Evolutionary conservation across 2,888 invertebrate species (phyloP), one percentile per base, ranked within the genome.

Genomic region (Drosophila ezoana): DNA sequence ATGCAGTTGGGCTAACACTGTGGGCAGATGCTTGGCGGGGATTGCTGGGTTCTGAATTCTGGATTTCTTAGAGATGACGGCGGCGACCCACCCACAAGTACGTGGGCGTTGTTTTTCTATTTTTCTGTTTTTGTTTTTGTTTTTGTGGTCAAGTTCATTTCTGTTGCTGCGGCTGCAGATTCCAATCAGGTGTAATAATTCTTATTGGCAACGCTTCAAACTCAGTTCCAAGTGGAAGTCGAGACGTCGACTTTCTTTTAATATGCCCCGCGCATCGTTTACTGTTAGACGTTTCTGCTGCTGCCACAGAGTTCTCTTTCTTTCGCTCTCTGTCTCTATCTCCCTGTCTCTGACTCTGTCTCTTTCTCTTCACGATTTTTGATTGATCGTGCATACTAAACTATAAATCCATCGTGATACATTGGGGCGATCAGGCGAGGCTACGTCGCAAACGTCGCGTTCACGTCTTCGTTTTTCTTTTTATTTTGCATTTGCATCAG

Each of bases 351-450:
- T 38, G 44, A 28, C 44, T 48, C 41, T 61, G 16, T 66, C 68
- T 79, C 70, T 65, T 66, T 76, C 64, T 58, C 69, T 84, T 90
- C 90, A 91, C 90, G 91, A 90, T 91, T 92, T 91, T 92, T 92
- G 92, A 92, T 92, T 92, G 92, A 92, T 92, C 92, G 92, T 92
- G 92, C 91, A 92, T 91, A 91, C 90, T 91, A 92, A 91, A 91
- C 92, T 92, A 91, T 91, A 91, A 92, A 91, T 91, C 91, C 90
- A 91, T 92, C 92, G 92, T 92, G 92, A 92, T 92, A 92, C 92
- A 92, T 92, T 91, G 91, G 77, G 92, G 92, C 92, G 91, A 92
- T 92, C 92, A 92, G 92, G 92, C 90, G 87, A 90, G 84, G 68
- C 69, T 57, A 59, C 62, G 67, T 65, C 60, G 23, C 60, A 53